phyloP scores from a whole-genome alignment of 2,888 invertebrate genomes.

The Leptinotarsa peninsularis region DNA sequence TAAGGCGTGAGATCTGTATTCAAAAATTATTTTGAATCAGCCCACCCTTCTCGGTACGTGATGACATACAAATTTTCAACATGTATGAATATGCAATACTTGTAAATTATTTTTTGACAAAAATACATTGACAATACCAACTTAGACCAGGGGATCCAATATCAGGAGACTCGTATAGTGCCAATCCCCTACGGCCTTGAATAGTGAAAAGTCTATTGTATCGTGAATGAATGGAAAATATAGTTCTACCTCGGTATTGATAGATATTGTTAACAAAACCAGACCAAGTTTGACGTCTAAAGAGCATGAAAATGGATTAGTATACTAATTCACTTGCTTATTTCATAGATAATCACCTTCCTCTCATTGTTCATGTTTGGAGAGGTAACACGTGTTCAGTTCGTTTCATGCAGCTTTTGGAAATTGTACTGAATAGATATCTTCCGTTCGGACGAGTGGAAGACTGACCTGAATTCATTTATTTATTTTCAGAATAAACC shows the following conservation, averaged over 20 bases:
- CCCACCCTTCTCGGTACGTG: too few species aligned
- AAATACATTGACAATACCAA: neutral
- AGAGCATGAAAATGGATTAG: constrained; percentile 28
- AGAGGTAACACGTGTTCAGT: constrained; percentile 18
- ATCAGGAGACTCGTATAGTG: neutral
- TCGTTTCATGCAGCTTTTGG: neutral
- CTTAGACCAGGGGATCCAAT: neutral
- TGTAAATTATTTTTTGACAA: neutral
- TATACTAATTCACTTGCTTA: constrained; percentile 24
- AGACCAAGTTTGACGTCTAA: neutral
- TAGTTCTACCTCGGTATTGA: constrained; percentile 21
- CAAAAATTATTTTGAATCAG: too few species aligned
- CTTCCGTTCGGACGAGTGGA: too few species aligned
- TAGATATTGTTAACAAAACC: constrained; percentile 19
- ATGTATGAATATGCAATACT: neutral
- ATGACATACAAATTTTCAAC: too few species aligned
- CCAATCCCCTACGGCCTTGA: neutral
- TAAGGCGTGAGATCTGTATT: too few species aligned
- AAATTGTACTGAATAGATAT: too few species aligned
- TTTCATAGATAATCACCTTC: constrained; percentile 25
- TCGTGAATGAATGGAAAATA: constrained; percentile 7
- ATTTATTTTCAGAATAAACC: too few species aligned
- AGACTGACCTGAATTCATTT: too few species aligned
- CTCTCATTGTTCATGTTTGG: constrained; percentile 12
- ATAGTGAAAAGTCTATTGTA: constrained; percentile 8